Conservation (phyloP, 2,888 invertebrate species). For the Ligdia adustata region DNA sequence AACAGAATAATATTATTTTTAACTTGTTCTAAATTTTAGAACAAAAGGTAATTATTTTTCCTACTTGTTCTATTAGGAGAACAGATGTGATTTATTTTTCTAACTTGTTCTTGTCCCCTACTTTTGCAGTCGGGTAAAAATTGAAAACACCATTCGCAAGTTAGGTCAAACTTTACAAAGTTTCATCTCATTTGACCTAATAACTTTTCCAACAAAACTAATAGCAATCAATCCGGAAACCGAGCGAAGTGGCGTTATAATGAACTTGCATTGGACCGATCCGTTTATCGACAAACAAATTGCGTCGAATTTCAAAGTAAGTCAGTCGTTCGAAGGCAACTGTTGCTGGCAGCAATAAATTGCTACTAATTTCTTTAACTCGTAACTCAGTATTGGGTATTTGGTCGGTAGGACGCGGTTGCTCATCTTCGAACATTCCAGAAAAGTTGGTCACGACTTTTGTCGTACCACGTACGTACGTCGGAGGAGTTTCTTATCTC, state of each 20-base stretch:
- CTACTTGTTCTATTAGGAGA: too few species aligned
- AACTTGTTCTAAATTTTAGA: too few species aligned
- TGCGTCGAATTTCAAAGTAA: constrained; percentile 51
- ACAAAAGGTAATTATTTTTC: too few species aligned
- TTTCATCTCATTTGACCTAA: not conserved
- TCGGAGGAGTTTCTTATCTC: too few species aligned
- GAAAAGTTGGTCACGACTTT: too few species aligned
- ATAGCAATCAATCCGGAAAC: constrained; percentile 6
- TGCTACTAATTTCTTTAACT: constrained; percentile 57
- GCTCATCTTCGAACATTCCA: too few species aligned
- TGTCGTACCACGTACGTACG: too few species aligned
- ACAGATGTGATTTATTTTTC: too few species aligned
- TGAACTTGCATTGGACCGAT: constrained; percentile 41
- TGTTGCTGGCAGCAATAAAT: constrained; percentile 53
- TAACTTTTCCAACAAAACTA: constrained; percentile 4
- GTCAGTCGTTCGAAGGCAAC: constrained; percentile 47
- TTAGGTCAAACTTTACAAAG: not conserved
- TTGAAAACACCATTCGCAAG: too few species aligned
- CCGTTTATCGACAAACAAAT: constrained; percentile 49
- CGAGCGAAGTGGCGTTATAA: constrained; percentile 14
- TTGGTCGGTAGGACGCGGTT: constrained; percentile 7
- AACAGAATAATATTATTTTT: too few species aligned
- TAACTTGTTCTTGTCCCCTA: too few species aligned
- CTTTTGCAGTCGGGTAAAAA: too few species aligned
- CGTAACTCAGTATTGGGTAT: constrained; percentile 25